phyloP scores from a whole-genome alignment of 1,140 invertebrate species.

The Arctopsyche grandis region DNA sequence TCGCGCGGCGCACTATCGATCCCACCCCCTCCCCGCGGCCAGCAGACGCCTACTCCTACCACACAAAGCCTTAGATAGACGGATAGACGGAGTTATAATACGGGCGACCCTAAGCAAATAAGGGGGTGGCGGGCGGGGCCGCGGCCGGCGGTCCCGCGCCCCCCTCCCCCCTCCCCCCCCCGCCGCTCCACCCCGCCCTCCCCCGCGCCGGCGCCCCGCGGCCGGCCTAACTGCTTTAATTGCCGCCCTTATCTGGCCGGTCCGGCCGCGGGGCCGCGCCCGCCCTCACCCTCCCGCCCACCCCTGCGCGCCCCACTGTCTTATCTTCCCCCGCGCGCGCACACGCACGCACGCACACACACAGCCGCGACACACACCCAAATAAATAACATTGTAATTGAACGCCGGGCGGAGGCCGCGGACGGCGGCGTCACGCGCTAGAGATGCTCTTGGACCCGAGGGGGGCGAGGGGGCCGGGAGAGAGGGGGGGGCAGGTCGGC shows the following conservation, averaged over 20 bases:
- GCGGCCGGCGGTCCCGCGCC: conserved; percentile 1
- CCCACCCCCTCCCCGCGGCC: conserved; percentile 34
- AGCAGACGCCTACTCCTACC: conserved; percentile 36
- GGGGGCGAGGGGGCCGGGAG: background rate
- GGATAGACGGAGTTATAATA: conserved; percentile 50
- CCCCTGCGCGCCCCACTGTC: conserved; percentile 56
- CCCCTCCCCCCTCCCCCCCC: conserved; percentile 41
- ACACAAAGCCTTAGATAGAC: conserved; percentile 54
- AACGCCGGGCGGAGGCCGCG: conserved; percentile 62
- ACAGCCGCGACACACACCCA: conserved; percentile 45
- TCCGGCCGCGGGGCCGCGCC: conserved; percentile 52
- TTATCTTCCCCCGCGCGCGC: conserved; percentile 60
- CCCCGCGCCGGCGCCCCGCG: conserved; percentile 39
- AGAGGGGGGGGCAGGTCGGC: background rate
- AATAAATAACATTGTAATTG: conserved; percentile 67
- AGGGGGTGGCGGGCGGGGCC: conserved; percentile 30
- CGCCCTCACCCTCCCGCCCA: conserved; percentile 41
- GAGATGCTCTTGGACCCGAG: conserved; percentile 24
- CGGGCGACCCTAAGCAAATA: conserved; percentile 54
- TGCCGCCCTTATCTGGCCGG: conserved; percentile 53
- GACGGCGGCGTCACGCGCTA: conserved; percentile 58
- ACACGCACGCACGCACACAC: conserved; percentile 56
- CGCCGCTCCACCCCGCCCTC: conserved; percentile 26
- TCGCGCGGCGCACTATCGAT: conserved; percentile 49
- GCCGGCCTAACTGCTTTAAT: conserved; percentile 49